phyloP scores from a whole-genome alignment of 2,888 invertebrate species.

The Philopedon plagiatum region DNA sequence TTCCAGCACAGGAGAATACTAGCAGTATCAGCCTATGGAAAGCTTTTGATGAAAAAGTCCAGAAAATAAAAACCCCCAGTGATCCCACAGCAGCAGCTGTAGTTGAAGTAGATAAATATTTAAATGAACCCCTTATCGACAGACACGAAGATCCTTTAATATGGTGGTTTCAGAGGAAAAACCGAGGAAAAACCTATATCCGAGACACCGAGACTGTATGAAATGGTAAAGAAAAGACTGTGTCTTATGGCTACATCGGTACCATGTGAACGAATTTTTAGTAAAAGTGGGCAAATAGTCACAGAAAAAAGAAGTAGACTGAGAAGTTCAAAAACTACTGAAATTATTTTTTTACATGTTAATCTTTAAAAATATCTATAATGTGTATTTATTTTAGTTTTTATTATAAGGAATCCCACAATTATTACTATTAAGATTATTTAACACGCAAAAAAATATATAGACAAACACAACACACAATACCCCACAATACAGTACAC shows the following conservation, averaged over 20 bases:
- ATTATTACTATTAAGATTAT: too few relatives aligned
- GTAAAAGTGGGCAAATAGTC: slow-evolving; percentile 15
- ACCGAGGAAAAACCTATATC: slow-evolving; percentile 26
- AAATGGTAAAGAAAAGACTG: slow-evolving; percentile 27
- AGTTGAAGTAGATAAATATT: slow-evolving; percentile 35
- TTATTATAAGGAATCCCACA: too few relatives aligned
- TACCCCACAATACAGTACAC: too few relatives aligned
- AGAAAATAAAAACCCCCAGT: not conserved
- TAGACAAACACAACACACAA: too few relatives aligned
- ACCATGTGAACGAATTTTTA: slow-evolving; percentile 27
- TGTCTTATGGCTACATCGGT: slow-evolving; percentile 30
- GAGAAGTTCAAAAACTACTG: not conserved
- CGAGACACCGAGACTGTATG: slow-evolving; percentile 24
- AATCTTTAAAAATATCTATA: slow-evolving; percentile 3
- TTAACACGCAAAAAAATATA: too few relatives aligned
- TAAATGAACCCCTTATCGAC: slow-evolving; percentile 34
- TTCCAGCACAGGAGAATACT: too few relatives aligned
- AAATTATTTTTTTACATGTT: slow-evolving; percentile 22
- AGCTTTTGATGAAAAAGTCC: too few relatives aligned
- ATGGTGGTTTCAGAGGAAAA: slow-evolving; percentile 32
- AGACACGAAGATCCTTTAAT: slow-evolving; percentile 33
- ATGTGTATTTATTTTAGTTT: too few relatives aligned
- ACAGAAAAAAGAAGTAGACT: slow-evolving; percentile 11
- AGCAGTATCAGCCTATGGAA: too few relatives aligned
- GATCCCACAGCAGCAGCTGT: slow-evolving; percentile 25